Evolutionary conservation across 2,888 invertebrate genomes (phyloP).

Genomic region (Pterostichus madidus): DNA sequence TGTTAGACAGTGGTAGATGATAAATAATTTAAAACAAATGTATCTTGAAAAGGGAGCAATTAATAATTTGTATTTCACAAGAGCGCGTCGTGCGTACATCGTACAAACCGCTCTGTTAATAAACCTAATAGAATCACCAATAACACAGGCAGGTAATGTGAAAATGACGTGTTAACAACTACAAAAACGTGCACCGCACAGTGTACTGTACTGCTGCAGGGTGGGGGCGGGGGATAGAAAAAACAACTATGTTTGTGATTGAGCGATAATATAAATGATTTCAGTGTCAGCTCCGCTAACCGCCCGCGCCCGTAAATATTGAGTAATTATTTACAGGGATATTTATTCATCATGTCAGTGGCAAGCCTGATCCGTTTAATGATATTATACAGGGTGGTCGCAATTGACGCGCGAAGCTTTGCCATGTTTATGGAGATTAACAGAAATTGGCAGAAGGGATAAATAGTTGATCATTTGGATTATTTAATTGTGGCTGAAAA

Average conservation of each 20-base stretch:
- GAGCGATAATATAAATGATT: constrained; percentile 65
- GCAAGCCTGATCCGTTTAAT: constrained; percentile 55
- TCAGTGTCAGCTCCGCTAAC: constrained; percentile 11
- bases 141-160: constrained; percentile 55
- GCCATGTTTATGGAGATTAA: constrained; percentile 1
- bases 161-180: constrained; percentile 64
- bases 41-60: constrained; percentile 27
- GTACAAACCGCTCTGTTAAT: constrained; percentile 31
- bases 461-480: constrained; percentile 16
- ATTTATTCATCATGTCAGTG: constrained; percentile 62
- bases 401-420: constrained; percentile 6
- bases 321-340: constrained; percentile 64
- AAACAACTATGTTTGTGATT: constrained; percentile 58
- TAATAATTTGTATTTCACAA: constrained; percentile 39
- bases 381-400: constrained; percentile 36
- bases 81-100: too few relatives aligned
- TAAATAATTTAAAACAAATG: constrained; percentile 33
- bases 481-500: constrained; percentile 7
- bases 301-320: constrained; percentile 50
- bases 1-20: too few relatives aligned
- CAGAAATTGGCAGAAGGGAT: constrained; percentile 14
- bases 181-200: constrained; percentile 51
- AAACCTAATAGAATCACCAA: constrained; percentile 43
- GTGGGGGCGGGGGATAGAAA: constrained; percentile 37
- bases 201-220: constrained; percentile 1